Percentiles rank a stretch among this genome's conserved stretches.
These are phyloP conservation scores for Microplitis manilae DNA, from an alignment of 2,888 invertebrate species.

Conservation along the genomic window DNA sequence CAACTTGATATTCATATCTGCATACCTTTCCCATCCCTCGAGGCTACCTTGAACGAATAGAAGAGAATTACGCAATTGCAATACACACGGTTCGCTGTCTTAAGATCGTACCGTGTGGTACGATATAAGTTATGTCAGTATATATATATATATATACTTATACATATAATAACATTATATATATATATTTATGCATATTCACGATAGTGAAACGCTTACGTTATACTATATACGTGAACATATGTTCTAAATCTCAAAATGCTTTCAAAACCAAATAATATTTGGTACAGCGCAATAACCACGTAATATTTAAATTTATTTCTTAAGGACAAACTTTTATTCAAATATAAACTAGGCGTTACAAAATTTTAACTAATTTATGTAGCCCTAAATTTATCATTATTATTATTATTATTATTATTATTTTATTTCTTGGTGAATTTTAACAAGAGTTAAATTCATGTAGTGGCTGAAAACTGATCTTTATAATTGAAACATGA, in stretches of 20 bases:
- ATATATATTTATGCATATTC: neutral
- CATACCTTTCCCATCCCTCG: conserved; percentile 35
- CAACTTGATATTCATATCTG: conserved; percentile 19
- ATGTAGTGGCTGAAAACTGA: conserved; percentile 4
- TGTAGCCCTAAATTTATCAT: neutral
- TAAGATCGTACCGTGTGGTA: conserved; percentile 47
- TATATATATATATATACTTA: neutral
- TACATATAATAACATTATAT: neutral
- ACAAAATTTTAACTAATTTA: neutral
- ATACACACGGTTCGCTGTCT: conserved; percentile 35
- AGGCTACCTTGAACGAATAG: conserved; percentile 39
- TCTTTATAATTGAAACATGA: conserved; percentile 11
- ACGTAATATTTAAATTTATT: neutral
- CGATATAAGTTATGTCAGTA: conserved; percentile 21
- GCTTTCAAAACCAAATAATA: neutral
- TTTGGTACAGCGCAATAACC: neutral
- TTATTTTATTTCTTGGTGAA: neutral
- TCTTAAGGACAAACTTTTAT: neutral
- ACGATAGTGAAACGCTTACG: neutral
- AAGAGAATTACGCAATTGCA: conserved; percentile 47
- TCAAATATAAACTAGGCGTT: neutral
- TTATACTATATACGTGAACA: conserved; percentile 2
- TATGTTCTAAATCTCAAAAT: neutral
- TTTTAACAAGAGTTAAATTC: neutral
- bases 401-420: neutral